Conservation (phyloP, 2,888 invertebrate genomes). For the Bimastos eiseni region DNA sequence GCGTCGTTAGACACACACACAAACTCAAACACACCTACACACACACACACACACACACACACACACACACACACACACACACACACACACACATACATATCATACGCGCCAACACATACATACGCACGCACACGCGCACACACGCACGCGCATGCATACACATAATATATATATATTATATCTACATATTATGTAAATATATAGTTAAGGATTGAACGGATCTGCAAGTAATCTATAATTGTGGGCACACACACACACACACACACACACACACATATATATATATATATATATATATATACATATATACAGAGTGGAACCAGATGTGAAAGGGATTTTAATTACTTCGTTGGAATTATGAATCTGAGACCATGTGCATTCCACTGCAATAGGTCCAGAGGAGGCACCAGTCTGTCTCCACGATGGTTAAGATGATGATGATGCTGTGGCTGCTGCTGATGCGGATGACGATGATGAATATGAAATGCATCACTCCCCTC, state of each 20-base stretch:
- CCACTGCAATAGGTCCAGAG: not conserved
- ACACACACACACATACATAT: too few relatives aligned
- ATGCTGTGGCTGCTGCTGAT: not conserved
- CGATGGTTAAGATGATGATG: too few relatives aligned
- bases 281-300: not conserved
- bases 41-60: too few relatives aligned
- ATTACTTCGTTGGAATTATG: not conserved
- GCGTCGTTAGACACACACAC: too few relatives aligned
- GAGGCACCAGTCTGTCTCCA: not conserved
- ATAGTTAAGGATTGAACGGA: not conserved
- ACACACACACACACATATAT: not conserved
- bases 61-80: too few relatives aligned
- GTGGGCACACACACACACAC: too few relatives aligned
- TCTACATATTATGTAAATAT: not conserved
- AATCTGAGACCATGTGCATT: not conserved
- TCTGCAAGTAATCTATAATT: not conserved
- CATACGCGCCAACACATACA: too few relatives aligned
- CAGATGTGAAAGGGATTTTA: not conserved
- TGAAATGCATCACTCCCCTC: not conserved
- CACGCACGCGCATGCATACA: not conserved
- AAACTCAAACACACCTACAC: too few relatives aligned
- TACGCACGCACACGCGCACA: too few relatives aligned
- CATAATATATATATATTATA: conserved; percentile 16
- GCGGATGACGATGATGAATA: not conserved
- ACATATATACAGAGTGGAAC: not conserved